Percentiles rank a stretch among this genome's conserved stretches.
These are phyloP conservation scores for Troides helena DNA, from an alignment of 2,888 invertebrate species.

Conservation along the genomic window DNA sequence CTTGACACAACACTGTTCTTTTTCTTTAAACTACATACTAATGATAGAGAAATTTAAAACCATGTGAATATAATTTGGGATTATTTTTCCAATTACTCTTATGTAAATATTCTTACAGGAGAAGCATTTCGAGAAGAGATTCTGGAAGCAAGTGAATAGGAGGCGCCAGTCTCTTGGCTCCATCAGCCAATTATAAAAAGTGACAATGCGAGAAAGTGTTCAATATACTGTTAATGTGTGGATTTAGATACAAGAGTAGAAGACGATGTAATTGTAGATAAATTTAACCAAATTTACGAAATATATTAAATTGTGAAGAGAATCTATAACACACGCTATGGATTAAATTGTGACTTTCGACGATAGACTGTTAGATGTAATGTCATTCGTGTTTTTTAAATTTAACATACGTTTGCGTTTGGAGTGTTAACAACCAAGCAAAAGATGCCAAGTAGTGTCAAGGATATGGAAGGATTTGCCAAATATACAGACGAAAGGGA, in stretches of 20 bases:
- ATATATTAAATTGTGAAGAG: constrained; percentile 4
- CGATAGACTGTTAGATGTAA: constrained; percentile 5
- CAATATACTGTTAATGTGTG: constrained; percentile 26
- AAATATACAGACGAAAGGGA: constrained; percentile 66
- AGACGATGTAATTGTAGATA: constrained; percentile 21
- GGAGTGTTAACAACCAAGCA: constrained; percentile 14
- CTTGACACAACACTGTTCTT: no score
- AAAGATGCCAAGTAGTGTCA: constrained; percentile 58
- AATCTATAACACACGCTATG: not conserved
- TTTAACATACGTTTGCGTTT: constrained; percentile 4
- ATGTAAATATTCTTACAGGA: constrained; percentile 79
- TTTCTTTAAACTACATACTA: no score
- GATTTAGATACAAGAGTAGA: constrained; percentile 6
- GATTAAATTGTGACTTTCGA: constrained; percentile 1
- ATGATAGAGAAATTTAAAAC: no score
- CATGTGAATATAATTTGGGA: no score
- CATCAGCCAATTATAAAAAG: constrained; percentile 66
- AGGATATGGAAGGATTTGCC: constrained; percentile 55
- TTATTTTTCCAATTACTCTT: constrained; percentile 33
- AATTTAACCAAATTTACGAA: constrained; percentile 27
- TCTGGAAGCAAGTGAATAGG: constrained; percentile 89
- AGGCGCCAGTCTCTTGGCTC: constrained; percentile 82
- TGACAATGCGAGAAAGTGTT: constrained; percentile 34
- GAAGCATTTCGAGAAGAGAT: constrained; percentile 87
- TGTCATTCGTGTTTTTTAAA: not conserved